Evolutionary conservation across 2,797 vertebrate species (phyloP), one percentile per base, ranked within the genome.

Genomic region (Onychomys arenicola): DNA sequence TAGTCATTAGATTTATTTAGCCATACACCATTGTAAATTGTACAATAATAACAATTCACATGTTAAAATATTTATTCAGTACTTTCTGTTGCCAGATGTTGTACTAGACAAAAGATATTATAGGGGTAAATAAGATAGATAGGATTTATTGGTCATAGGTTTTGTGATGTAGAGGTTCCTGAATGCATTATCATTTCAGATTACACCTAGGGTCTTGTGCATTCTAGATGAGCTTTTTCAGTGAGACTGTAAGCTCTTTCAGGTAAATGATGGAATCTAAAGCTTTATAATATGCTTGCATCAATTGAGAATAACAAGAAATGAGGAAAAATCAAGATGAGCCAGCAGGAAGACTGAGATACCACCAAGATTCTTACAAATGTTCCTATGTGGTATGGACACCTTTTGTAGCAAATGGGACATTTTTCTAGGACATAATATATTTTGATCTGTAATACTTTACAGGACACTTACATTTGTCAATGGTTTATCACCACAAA

Each of bases 391-490:
- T 40, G 17, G 11, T 88, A 2, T 83, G 43, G n/a, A 71, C 25
- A 57, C n/a, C 83, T 88, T 82, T 77, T 95, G 52, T 83, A 88
- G 61, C 17, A 93, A 86, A 77, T 83, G 59, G 9, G 5, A 65
- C 32, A 59, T 69, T 69, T 90, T 32, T 69, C 14, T 94, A 86
- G 34, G 21, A 14, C 11, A 93, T 77, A 93, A 77, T 69, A n/a
- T 67, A 90, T 82, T 95, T 13, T 90, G 46, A 82, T 61, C 93
- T 63, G 43, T 77, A 88, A 63, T 90, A 88, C 3, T 88, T 96
- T 37, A 84, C 27, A 37, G 23, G 77, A 71, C 3, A 63, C 23
- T 14, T 87, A 55, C 75, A n/a, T 32, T 63, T 88, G 55, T 80
- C 49, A 86, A 82, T 32, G 19, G 63, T 27, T 82, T 78, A 88